A percentile compares a stretch with the other conserved stretches of the same genome.
phyloP scores from a whole-genome alignment of 35 echinoderm and acorn worm genomes.

The Lytechinus variegatus region DNA sequence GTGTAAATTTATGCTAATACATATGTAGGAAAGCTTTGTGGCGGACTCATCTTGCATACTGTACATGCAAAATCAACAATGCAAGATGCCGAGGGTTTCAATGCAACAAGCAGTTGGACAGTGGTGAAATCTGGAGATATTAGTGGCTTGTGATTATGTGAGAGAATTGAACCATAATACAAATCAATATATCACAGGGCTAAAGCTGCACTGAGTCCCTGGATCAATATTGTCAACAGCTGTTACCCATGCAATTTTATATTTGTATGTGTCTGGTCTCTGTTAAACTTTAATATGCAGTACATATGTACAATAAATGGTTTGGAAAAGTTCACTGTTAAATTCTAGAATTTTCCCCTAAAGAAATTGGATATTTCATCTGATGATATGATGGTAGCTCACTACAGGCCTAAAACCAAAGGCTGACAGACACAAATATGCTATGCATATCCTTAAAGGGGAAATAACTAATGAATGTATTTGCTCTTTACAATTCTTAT shows the following conservation, averaged over 20 bases:
- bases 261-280: neutral
- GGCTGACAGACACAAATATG: too few relatives aligned
- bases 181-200: neutral
- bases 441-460: too few relatives aligned
- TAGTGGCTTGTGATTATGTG: neutral
- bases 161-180: neutral
- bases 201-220: neutral
- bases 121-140: neutral
- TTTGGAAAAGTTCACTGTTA: too few relatives aligned
- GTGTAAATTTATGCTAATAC: slow-evolving; percentile 1
- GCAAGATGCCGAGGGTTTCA: neutral
- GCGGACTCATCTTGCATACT: neutral
- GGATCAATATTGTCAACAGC: neutral
- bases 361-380: too few relatives aligned
- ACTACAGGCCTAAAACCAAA: too few relatives aligned
- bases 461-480: too few relatives aligned
- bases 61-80: neutral
- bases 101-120: neutral
- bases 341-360: too few relatives aligned
- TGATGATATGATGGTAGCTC: too few relatives aligned
- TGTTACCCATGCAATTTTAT: neutral
- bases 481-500: too few relatives aligned
- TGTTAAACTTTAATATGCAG: too few relatives aligned
- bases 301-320: too few relatives aligned
- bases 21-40: neutral